Evolutionary conservation across 92 coral and sea anemone genomes (phyloP).

Genomic region (Meandrina meandrites): DNA sequence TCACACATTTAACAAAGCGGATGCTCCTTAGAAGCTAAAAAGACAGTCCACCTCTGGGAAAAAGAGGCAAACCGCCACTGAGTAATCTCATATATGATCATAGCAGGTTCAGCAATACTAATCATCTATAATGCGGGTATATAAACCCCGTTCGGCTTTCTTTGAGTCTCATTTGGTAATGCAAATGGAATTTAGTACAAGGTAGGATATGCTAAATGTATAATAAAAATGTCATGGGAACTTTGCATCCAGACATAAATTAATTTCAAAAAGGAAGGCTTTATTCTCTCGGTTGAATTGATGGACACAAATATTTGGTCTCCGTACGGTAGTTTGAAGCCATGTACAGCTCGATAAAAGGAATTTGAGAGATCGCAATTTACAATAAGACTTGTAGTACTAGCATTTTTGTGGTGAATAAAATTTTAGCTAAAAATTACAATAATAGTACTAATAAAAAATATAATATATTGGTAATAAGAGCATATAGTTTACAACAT

Average conservation of each 20-base stretch:
- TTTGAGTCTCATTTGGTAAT: background rate
- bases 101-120: background rate
- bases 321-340: background rate
- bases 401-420: background rate
- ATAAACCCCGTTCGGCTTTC: background rate
- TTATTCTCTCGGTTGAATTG: background rate
- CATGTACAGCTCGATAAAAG: background rate
- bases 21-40: background rate
- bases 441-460: too few relatives aligned
- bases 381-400: background rate
- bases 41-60: background rate
- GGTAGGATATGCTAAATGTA: background rate
- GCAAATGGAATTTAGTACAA: background rate
- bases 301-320: slow-evolving; percentile 28
- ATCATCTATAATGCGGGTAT: background rate
- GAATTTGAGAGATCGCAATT: background rate
- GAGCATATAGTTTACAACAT: background rate
- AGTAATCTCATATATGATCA: background rate
- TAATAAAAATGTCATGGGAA: background rate
- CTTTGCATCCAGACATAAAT: background rate
- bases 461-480: background rate
- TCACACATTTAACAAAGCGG: background rate
- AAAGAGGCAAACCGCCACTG: background rate
- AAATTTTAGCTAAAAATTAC: background rate
- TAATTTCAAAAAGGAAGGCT: background rate